Conservation (phyloP, 2,888 invertebrate species). For the Metopia argyrocephala region DNA sequence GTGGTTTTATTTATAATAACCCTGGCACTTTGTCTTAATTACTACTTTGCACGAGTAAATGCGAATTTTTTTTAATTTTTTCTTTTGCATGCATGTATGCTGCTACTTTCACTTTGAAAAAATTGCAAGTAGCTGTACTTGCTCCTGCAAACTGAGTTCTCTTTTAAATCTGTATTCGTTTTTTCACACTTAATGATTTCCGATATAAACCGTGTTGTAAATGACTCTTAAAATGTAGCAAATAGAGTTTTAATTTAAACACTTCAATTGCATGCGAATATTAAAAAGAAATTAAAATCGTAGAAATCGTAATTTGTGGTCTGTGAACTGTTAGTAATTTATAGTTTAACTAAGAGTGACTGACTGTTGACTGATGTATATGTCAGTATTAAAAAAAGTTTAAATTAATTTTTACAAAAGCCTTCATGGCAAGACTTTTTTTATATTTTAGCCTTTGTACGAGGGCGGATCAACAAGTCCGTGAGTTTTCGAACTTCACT, state of each 20-base stretch:
- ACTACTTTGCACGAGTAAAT: conserved; percentile 36
- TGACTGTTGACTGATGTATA: no score
- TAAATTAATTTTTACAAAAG: no score
- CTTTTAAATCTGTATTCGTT: not conserved
- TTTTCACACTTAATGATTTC: conserved; percentile 67
- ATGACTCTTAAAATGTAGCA: not conserved
- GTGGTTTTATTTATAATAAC: not conserved
- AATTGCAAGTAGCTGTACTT: conserved; percentile 26
- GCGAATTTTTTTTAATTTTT: not conserved
- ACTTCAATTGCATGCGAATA: conserved; percentile 22
- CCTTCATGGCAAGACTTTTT: no score
- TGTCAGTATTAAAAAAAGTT: no score
- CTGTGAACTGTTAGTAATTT: no score
- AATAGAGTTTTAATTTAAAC: not conserved
- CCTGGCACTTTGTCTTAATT: conserved; percentile 42
- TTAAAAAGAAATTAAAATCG: conserved; percentile 23
- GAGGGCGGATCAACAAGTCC: no score
- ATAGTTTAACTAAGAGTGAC: no score
- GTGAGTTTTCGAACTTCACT: no score
- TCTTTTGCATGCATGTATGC: not conserved
- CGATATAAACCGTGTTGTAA: conserved; percentile 43
- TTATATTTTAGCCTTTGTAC: no score
- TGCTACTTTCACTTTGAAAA: conserved; percentile 9
- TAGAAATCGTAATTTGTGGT: not conserved
- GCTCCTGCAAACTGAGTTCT: not conserved